Base-by-base conservation (phyloP, 2,113 vertebrate species). In the Sardina pilchardus region DNA sequence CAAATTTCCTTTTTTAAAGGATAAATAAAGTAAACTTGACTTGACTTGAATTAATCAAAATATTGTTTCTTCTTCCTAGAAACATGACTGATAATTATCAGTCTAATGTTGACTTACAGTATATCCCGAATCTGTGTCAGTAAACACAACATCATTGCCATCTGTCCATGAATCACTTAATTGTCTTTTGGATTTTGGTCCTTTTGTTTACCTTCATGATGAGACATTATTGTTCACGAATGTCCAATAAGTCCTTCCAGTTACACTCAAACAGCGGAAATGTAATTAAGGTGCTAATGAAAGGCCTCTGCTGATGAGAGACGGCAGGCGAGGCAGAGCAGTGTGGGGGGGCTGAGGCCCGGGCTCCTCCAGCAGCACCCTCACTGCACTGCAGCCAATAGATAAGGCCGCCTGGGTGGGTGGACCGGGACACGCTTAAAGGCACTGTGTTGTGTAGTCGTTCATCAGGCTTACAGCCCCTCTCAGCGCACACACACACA, bases 341-440 rank as follows among this genome's bases (percentile, higher is more conserved):
- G 14, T n/a, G 34, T 30, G 26, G 26, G 63, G 34, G 16, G 63
- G 26, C 45, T 21, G n/a, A 34, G 45, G 21, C 30, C 2, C 17
- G 56, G 48, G 44, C 34, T 43, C 50, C 24, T 36, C 39, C 30
- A 45, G 24, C 26, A 43, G 0, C 42, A 34, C 63, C 24, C 44
- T 78, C 30, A 63, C 81, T 85, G 88, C 30, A 63, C 81, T 85
- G 88, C 26, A 84, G 82, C 83, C n/a, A 4, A 85, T 10, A 48
- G 71, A 83, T 90, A 86, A 84, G 53, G 36, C 56, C 3, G 36
- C 50, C 82, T 82, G 71, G 84, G 82, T 43, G 56, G 67, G 86
- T 83, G 26, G 34, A 36, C 48, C 16, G 14, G 67, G 47, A 78
- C 47, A 9, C 45, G 42, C 75, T 48, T 85, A 85, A 48, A 42